Base-by-base conservation (phyloP, 2,888 invertebrate genomes). In the Ichneumoninae sp. region DNA sequence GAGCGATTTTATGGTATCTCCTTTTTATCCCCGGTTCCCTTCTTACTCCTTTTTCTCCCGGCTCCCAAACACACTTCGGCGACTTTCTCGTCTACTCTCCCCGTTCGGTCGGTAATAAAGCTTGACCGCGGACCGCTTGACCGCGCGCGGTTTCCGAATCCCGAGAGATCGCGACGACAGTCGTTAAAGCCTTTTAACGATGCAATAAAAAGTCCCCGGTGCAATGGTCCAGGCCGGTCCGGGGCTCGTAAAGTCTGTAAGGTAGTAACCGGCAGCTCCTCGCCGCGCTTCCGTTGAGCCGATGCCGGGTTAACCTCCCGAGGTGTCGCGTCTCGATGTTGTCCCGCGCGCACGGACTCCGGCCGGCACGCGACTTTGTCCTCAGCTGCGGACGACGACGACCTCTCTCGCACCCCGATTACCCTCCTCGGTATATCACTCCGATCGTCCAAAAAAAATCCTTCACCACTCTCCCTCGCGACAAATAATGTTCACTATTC, bases 311-410 rank as follows among this genome's bases (percentile, higher is more conserved):
- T 30, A 30, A 33, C 33, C 62, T 5, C 30, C 16, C 13, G 16
- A 13, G 62, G 16, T 16, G 30, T 60, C n/a, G 62, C 16, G 13
- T 33, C 62, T 33, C 13, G 36, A n/a, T 40, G 68, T 57, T 83
- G 33, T 82, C 82, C 90, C 91, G 90, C 90, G 90, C 90, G 90
- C 91, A 89, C 89, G 88, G 85, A 87, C 86, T 86, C 86, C 87
- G 87, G 87, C 89, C 90, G 92, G 91, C 93, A 92, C 93, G 93
- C 93, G 93, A 90, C 90, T 86, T 22, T 75, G 81, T 88, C 89
- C 88, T 90, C 87, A 88, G 88, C 86, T 87, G 80, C 82, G 82
- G 82, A 80, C 71, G 70, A 50, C 76, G 70, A 75, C 30, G 47
- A 60, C 79, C 72, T 80, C 0, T 62, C 33, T 30, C 16, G 16